Evolutionary conservation across 2,113 vertebrate species (phyloP).

Genomic region (Pangasianodon hypophthalmus): DNA sequence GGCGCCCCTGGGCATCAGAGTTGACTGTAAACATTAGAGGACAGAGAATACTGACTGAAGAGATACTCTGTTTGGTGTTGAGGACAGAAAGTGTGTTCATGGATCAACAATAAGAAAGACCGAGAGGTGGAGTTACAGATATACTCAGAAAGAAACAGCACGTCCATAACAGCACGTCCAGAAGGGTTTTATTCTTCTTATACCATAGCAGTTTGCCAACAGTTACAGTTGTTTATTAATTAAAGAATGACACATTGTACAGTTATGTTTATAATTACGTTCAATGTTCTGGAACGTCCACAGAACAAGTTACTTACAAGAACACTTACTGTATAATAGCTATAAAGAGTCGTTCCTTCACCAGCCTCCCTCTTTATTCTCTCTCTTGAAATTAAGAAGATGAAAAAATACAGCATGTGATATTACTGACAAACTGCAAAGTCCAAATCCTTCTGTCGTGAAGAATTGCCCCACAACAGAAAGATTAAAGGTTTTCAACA

Average conservation of each 20-base stretch:
- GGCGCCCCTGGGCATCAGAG: background rate
- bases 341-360: background rate
- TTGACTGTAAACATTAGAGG: slow-evolving; percentile 29
- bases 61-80: slow-evolving; percentile 9
- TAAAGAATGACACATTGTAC: background rate
- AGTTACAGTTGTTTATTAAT: background rate
- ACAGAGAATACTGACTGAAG: background rate
- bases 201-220: background rate
- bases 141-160: background rate
- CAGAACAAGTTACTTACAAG: slow-evolving; percentile 1
- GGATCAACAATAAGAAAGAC: background rate
- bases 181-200: background rate
- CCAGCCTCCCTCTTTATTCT: background rate
- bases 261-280: background rate
- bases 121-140: background rate
- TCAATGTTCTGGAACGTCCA: background rate
- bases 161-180: background rate
- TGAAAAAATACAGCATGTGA: background rate
- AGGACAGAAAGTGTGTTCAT: background rate
- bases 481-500: background rate
- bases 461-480: background rate
- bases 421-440: background rate
- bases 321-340: background rate
- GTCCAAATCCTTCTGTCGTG: background rate
- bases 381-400: background rate